A percentile compares a stretch with the other conserved stretches of the same genome.
These are phyloP conservation scores for Anolis apletophallus DNA, from an alignment of 2,797 vertebrate genomes.

Conservation along the genomic window DNA sequence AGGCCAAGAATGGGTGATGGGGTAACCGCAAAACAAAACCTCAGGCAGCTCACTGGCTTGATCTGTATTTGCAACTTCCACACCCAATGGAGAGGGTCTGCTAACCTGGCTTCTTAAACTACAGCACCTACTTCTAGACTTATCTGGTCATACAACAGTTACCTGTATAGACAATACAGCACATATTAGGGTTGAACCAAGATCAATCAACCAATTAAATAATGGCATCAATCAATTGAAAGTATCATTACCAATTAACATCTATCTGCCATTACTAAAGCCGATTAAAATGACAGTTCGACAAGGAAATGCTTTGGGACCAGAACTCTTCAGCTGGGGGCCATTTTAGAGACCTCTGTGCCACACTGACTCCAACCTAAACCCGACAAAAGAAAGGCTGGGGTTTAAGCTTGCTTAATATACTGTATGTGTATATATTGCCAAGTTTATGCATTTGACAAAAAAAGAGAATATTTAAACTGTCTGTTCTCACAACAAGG, in stretches of 20 bases:
- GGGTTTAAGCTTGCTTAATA: background rate
- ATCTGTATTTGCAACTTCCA: background rate
- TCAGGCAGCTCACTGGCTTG: background rate
- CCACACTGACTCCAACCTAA: background rate
- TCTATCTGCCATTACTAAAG: background rate
- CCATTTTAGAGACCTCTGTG: background rate
- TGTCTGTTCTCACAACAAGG: background rate
- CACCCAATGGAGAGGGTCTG: background rate
- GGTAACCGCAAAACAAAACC: background rate
- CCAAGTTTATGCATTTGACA: background rate
- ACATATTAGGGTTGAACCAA: background rate
- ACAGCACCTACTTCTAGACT: background rate
- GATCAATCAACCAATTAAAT: background rate
- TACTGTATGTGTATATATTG: too few relatives aligned
- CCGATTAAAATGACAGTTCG: background rate
- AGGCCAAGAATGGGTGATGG: background rate
- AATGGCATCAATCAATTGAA: background rate
- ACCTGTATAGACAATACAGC: background rate
- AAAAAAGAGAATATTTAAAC: background rate
- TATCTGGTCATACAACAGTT: background rate
- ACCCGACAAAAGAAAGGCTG: background rate
- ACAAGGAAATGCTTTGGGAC: background rate
- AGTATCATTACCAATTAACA: background rate
- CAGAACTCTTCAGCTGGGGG: background rate
- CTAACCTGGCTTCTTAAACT: background rate